Base-by-base conservation (phyloP, 1,140 invertebrate species). In the Plodia interpunctella region DNA sequence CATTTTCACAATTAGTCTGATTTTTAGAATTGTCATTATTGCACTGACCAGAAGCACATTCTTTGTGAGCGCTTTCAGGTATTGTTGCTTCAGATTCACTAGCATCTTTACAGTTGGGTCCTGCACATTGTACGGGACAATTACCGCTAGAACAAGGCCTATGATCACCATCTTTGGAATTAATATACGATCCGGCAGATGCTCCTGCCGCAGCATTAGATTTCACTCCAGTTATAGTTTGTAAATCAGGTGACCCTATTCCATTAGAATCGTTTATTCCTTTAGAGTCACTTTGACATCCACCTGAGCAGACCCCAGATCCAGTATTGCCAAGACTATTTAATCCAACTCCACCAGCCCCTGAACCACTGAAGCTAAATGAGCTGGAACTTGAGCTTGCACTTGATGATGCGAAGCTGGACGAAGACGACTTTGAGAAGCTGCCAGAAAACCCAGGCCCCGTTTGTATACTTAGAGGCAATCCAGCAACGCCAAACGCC, bases 321-420 rank as follows among this genome's bases (percentile, higher is more conserved):
- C 60, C 53, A 8, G 65, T 59, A 38, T 21, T 20, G n/a, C 18
- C 51, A 20, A 28, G 18, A 9, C 60, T 62, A 17, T 72, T 75
- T 25, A 61, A 19, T 50, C 66, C 70, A 10, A 56, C 52, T 49
- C 49, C 28, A 59, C 25, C 30, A 53, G 59, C 49, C 52, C 72
- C 68, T 10, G 64, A 63, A n/a, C 62, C 79, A 55, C 69, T 77
- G 51, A 72, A 87, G 62, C 72, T 82, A 54, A 75, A 88, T 15
- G 83, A 77, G 65, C 80, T 77, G 5, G 83, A 81, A 59, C 83
- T 85, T 15, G 81, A 73, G 68, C 83, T 85, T 15, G 86, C 72
- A 69, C 86, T 86, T 6, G 80, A 80, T 25, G 84, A 77, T 15
- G 86, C 76, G 49, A 68, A 82, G 61, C 83, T 88, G 18, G 86